Percentiles rank a stretch among this genome's conserved stretches.
Evolutionary conservation across 2,797 vertebrate genomes (phyloP).

Genomic region (Eulemur albifrons): DNA sequence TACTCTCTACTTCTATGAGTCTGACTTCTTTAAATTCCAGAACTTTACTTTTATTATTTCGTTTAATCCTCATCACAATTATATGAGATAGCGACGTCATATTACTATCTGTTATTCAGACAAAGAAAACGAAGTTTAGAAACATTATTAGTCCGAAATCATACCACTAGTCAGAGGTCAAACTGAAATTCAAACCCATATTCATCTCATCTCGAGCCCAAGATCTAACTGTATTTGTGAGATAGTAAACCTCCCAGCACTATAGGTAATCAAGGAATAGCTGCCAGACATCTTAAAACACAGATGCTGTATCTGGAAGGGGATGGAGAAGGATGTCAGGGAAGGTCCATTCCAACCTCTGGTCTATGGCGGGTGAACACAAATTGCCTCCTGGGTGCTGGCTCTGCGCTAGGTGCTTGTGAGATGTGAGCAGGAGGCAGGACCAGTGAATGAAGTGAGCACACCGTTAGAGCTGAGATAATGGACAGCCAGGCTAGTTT

Average conservation of each 20-base stretch:
- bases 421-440: background rate
- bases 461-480: background rate
- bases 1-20: background rate
- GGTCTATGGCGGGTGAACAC: background rate
- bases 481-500: background rate
- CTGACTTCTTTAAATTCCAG: background rate
- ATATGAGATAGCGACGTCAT: background rate
- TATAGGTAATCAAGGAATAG: background rate
- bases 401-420: background rate
- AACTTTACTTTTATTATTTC: conserved; percentile 5
- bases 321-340: background rate
- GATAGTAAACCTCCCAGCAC: background rate
- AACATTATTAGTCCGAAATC: background rate
- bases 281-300: background rate
- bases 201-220: background rate
- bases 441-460: background rate
- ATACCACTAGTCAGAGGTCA: background rate
- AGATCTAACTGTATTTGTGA: background rate
- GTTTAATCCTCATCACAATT: background rate
- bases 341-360: background rate
- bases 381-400: background rate
- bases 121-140: conserved; percentile 36
- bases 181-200: background rate
- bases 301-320: background rate
- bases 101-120: background rate